Conservation (phyloP, 2,888 invertebrate genomes). For the Creontiades dilutus region DNA sequence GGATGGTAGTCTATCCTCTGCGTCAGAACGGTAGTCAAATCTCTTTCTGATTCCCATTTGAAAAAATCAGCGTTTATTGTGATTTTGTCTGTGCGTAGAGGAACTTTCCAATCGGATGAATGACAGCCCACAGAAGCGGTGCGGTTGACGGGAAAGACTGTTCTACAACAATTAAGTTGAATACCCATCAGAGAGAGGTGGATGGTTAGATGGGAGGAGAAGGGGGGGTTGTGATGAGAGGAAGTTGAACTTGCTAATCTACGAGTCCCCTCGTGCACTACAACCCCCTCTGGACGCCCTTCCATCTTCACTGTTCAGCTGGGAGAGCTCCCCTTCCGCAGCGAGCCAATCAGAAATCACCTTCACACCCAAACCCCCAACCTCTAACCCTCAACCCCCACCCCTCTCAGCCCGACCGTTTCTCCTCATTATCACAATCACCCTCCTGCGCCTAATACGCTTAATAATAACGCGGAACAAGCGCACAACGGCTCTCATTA, state of each 20-base stretch:
- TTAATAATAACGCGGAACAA: constrained; percentile 22
- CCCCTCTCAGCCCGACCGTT: not conserved
- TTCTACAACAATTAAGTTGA: constrained; percentile 56
- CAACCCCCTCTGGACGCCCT: not conserved
- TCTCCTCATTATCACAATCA: constrained; percentile 30
- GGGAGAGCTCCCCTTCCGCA: constrained; percentile 48
- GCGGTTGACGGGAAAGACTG: constrained; percentile 6
- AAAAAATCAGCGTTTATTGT: no score
- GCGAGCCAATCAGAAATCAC: constrained; percentile 55
- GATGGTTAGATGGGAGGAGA: not conserved
- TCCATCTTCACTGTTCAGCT: constrained; percentile 41
- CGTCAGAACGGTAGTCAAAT: no score
- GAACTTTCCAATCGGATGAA: not conserved
- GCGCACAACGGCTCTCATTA: constrained; percentile 20
- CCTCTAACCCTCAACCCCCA: not conserved
- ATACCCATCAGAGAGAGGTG: constrained; percentile 34
- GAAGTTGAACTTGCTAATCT: constrained; percentile 61
- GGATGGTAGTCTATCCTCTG: no score
- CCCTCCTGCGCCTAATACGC: constrained; percentile 12
- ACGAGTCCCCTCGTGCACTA: not conserved
- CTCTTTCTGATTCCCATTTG: no score
- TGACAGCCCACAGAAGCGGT: not conserved
- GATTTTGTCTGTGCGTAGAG: no score
- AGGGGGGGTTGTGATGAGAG: not conserved
- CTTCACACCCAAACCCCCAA: not conserved